Evolutionary conservation across 2,797 vertebrate genomes (phyloP), one percentile per base, ranked within the genome.

Genomic region (Protosalanx chinensis): DNA sequence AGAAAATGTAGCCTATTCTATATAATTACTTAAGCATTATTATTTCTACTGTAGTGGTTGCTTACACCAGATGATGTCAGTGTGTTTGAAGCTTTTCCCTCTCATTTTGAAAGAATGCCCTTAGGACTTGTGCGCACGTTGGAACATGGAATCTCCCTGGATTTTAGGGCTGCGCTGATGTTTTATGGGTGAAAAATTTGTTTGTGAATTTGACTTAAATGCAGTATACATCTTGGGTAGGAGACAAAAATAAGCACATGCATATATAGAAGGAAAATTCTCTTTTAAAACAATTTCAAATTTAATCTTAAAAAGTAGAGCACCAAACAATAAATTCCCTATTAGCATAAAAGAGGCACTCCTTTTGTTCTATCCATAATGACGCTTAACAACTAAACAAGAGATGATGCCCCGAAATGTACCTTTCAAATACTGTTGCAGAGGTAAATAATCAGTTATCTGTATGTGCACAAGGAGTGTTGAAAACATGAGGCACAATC

Each of bases 231-330:
- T 46, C 8, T 46, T 46, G 10, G 41, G 41, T 46, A 46, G 41
- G 41, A 46, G 41, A 46, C 41, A 46, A 71, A 83, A 87, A 89
- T 71, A 84, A 86, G 68, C 85, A 87, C 79, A 69, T 78, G 72
- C 65, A 82, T 82, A 80, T 80, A 83, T 88, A 84, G n/a, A n/a
- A 77, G 81, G 85, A 82, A 82, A 86, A 84, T 85, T 78, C 88
- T 89, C 78, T 88, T 87, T 90, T 86, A 76, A 90, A 90, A 87
- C 85, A 86, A 79, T 84, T 89, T 86, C 83, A 62, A 86, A 79
- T 91, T 89, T 86, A 86, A 90, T 89, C 60, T 90, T 86, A 84
- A 87, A 91, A 90, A 90, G 86, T 89, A 85, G 88, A 91, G 90
- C 90, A 90, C 89, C 89, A 91, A 90, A 90, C 87, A 88, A 88